Percentiles rank a stretch among this genome's conserved stretches.
Conservation (phyloP, 2,888 invertebrate genomes). For the Apamea monoglypha region DNA sequence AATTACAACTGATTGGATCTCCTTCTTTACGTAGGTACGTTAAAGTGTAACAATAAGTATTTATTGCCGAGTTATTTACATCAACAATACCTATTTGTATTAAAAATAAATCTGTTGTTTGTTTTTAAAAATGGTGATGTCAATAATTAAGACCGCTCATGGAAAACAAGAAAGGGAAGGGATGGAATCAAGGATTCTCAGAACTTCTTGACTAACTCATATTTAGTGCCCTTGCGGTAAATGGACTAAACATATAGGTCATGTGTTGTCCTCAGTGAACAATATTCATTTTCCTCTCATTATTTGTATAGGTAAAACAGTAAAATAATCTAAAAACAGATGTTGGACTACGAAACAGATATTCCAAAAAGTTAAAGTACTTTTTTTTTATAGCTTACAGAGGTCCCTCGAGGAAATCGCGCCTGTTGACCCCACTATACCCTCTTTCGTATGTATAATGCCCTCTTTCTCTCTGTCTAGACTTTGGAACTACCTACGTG, state of each 20-base stretch:
- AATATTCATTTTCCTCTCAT: background rate
- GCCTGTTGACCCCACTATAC: background rate
- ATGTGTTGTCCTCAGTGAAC: background rate
- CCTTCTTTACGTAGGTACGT: slow-evolving; percentile 1
- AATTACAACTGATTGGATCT: slow-evolving; percentile 34
- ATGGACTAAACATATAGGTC: background rate
- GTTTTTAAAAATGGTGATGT: slow-evolving; percentile 9
- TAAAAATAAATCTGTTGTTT: background rate
- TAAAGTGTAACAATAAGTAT: slow-evolving; percentile 16
- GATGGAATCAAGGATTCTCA: background rate
- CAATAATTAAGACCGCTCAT: background rate
- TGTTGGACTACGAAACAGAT: background rate
- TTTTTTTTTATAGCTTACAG: too few species aligned
- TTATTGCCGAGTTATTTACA: slow-evolving; percentile 21
- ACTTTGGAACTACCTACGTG: background rate
- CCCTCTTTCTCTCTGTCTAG: background rate
- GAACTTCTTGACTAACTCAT: background rate
- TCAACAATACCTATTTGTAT: background rate
- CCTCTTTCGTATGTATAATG: background rate
- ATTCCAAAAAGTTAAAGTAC: background rate
- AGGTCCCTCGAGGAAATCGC: background rate
- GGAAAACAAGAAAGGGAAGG: background rate
- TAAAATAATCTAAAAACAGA: background rate
- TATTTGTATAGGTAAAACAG: background rate
- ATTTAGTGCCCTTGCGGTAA: background rate